Evolutionary conservation across 2,797 vertebrate genomes (phyloP), one percentile per base, ranked within the genome.

Genomic region (Neoniphon sammara): DNA sequence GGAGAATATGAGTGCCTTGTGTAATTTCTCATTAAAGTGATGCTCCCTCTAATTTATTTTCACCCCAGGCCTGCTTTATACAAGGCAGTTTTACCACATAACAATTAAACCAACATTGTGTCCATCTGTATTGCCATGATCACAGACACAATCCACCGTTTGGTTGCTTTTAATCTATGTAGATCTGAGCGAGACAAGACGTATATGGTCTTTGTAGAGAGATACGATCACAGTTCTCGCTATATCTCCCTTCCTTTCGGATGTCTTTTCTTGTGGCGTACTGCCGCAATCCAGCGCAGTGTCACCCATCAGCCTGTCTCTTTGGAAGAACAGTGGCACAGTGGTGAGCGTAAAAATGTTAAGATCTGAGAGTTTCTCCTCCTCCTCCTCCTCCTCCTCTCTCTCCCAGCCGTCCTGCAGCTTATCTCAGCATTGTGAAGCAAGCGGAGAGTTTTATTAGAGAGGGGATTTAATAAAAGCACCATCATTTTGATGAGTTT

Each of bases 11-110:
- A 81, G 64, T 31, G 82, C 84, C 82, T 5, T 23, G 75, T 86
- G 87, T 88, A 70, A 86, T 77, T 85, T 87, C 80, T 81, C 85
- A 89, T 89, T 85, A 86, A 89, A 87, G 64, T 75, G 81, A 85
- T 75, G 83, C 82, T 76, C 56, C 10, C 39, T 80, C 86, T 85
- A 81, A 88, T 87, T 86, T 84, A 72, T 82, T 80, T 75, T 46
- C 61, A 59, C 81, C 70, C 5, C 2, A 81, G 81, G 87, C 63
- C 62, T 34, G 66, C 44, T 83, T 85, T 65, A 62, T 76, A 69
- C 68, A 58, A 71, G 72, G 76, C 31, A 27, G 39, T 65, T 47
- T 18, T 47, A 66, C 42, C 39, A 57, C 39, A 39, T 17, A 73
- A 23, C 49, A 20, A 39, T 5, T 39, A 79, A 31, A 67, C 34